Evolutionary conservation across 2,888 invertebrate genomes (phyloP).

Genomic region (Girardia tigrina): DNA sequence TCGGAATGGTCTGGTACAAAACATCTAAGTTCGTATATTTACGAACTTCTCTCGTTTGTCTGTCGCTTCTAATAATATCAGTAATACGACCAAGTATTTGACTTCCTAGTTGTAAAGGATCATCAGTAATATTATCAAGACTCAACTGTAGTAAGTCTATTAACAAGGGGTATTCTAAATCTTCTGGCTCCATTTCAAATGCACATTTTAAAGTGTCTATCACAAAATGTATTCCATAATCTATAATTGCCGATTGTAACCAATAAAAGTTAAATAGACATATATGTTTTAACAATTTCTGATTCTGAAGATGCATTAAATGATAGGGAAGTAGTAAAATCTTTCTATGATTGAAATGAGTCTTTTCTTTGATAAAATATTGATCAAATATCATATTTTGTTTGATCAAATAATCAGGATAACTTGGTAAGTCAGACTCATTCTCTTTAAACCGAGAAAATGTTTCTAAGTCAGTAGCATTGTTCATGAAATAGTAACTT

Average conservation of each 20-base stretch:
- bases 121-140: slow-evolving; percentile 63
- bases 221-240: slow-evolving; percentile 63
- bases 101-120: slow-evolving; percentile 68
- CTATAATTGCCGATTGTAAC: slow-evolving; percentile 67
- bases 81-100: slow-evolving; percentile 55
- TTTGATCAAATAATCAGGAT: slow-evolving; percentile 39
- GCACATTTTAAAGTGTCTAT: slow-evolving; percentile 62
- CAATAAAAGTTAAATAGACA: slow-evolving; percentile 65
- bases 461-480: slow-evolving; percentile 38
- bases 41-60: slow-evolving; percentile 43
- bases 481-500: slow-evolving; percentile 44
- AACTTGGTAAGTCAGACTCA: not conserved
- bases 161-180: slow-evolving; percentile 52
- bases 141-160: slow-evolving; percentile 62
- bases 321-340: slow-evolving; percentile 70
- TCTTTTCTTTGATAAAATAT: not conserved
- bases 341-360: slow-evolving; percentile 61
- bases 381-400: slow-evolving; percentile 42
- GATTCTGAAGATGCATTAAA: slow-evolving; percentile 56
- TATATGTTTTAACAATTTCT: slow-evolving; percentile 55
- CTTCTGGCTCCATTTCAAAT: slow-evolving; percentile 41
- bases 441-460: not conserved
- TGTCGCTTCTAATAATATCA: slow-evolving; percentile 40
- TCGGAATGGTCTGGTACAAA: slow-evolving; percentile 41
- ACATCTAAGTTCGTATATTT: slow-evolving; percentile 43